phyloP scores from a whole-genome alignment of 1,140 invertebrate species.

The Macrosteles quadrilineatus region DNA sequence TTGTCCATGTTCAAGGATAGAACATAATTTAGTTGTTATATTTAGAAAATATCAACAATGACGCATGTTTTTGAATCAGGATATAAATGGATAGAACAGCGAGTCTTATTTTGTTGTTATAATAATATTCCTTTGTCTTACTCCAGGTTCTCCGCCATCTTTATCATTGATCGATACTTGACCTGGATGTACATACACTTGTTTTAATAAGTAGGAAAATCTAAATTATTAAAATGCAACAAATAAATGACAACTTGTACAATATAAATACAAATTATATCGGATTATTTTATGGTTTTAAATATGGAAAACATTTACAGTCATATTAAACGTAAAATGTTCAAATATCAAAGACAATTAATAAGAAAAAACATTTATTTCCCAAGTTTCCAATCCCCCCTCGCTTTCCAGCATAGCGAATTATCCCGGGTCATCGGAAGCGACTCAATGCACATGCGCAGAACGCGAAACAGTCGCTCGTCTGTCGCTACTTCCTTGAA shows the following conservation, averaged over 20 bases:
- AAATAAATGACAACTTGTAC: not conserved
- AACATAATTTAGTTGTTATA: too few species aligned
- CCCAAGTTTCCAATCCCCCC: constrained; percentile 28
- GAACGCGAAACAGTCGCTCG: constrained; percentile 6
- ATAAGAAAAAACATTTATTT: constrained; percentile 12
- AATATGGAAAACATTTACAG: too few species aligned
- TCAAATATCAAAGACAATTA: not conserved
- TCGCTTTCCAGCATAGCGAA: constrained; percentile 30
- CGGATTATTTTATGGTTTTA: too few species aligned
- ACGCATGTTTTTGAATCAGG: too few species aligned
- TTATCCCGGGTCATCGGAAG: constrained; percentile 31
- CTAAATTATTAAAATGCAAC: constrained; percentile 26
- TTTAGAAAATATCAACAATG: too few species aligned
- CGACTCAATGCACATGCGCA: constrained; percentile 28
- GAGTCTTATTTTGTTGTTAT: too few species aligned
- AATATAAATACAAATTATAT: not conserved
- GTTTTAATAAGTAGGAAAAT: constrained; percentile 31
- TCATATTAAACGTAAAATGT: not conserved
- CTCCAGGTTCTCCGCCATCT: constrained; percentile 23
- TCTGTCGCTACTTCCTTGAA: constrained; percentile 5
- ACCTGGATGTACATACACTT: constrained; percentile 28
- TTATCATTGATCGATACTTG: constrained; percentile 29
- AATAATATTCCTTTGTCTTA: constrained; percentile 14
- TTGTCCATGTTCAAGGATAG: too few species aligned
- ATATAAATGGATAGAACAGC: too few species aligned